These are phyloP conservation scores for Psittacara wagleri DNA, from an alignment of 2,113 vertebrate species.

Conservation along the genomic window DNA sequence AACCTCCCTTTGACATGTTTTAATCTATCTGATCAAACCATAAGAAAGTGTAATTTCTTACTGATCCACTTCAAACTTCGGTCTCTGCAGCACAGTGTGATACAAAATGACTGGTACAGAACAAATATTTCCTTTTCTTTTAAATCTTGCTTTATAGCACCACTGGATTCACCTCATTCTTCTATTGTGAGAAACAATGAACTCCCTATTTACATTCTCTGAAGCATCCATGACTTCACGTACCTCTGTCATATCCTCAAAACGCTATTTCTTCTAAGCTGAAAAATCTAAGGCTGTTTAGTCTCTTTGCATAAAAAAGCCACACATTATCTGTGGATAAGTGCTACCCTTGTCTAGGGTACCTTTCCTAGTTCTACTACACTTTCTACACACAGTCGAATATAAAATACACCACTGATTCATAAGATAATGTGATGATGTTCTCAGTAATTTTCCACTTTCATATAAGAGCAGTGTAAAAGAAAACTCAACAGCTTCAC, in stretches of 20 bases:
- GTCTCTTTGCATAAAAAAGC: background rate
- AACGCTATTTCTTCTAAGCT: background rate
- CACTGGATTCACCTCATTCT: background rate
- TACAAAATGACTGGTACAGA: background rate
- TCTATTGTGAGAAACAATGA: background rate
- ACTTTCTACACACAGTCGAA: background rate
- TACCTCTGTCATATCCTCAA: background rate
- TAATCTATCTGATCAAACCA: background rate
- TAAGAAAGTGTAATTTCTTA: background rate
- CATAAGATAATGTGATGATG: background rate
- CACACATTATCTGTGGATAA: background rate
- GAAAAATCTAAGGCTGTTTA: background rate
- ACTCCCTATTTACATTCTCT: background rate
- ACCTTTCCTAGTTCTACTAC: background rate
- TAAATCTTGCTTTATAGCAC: background rate
- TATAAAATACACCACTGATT: background rate
- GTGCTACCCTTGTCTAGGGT: background rate
- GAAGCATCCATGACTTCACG: background rate
- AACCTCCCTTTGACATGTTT: background rate
- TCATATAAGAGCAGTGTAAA: background rate
- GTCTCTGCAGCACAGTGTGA: fast-evolving
- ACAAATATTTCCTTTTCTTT: background rate
- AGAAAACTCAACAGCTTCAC: background rate
- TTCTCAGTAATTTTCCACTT: background rate
- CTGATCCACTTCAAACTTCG: background rate